Conservation (phyloP, 2,888 invertebrate genomes). For the Platycnemis pennipes region DNA sequence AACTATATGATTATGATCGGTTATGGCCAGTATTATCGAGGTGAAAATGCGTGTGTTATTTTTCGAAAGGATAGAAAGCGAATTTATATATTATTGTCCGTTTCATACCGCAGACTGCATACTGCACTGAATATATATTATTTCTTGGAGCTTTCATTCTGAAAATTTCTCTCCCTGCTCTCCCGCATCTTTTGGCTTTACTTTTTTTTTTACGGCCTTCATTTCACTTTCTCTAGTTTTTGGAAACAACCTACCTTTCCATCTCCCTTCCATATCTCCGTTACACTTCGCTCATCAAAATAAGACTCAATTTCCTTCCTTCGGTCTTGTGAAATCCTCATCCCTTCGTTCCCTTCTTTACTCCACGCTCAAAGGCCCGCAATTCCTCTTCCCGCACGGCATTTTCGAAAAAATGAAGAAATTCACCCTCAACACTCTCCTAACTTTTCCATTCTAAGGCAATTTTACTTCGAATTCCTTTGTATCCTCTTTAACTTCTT, state of each 20-base stretch:
- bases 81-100: not conserved
- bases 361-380: not conserved
- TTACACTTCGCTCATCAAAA: slow-evolving; percentile 34
- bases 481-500: too few relatives aligned
- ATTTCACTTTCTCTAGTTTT: slow-evolving; percentile 46
- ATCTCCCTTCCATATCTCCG: slow-evolving; percentile 7
- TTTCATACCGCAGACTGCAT: not conserved
- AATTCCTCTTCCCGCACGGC: not conserved
- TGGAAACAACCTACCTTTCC: not conserved
- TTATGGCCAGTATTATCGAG: too few relatives aligned
- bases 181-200: not conserved
- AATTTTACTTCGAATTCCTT: too few relatives aligned
- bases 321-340: slow-evolving; percentile 13
- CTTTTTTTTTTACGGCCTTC: slow-evolving; percentile 36
- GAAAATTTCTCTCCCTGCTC: not conserved
- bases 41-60: not conserved
- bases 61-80: not conserved
- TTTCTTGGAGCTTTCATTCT: too few relatives aligned
- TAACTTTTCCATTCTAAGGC: too few relatives aligned
- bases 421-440: not conserved
- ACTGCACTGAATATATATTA: not conserved
- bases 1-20: too few relatives aligned
- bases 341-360: not conserved
- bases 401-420: not conserved
- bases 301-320: not conserved